A percentile compares a stretch with the other conserved stretches of the same genome.
phyloP scores from a whole-genome alignment of 2,888 invertebrate genomes.

The Cinara cedri region DNA sequence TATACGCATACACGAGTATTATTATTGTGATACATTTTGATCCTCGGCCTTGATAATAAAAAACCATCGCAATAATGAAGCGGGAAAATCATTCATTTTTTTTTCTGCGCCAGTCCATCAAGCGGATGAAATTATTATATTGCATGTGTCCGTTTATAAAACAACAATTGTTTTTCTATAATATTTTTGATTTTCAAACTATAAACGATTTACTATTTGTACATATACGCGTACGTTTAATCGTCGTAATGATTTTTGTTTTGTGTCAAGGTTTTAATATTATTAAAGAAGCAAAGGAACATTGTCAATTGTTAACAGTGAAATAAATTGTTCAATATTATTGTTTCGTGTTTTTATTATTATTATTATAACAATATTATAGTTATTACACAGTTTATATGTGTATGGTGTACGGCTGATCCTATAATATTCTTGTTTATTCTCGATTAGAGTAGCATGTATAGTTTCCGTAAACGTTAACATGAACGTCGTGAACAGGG shows the following conservation, averaged over 20 bases:
- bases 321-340: slow-evolving; percentile 14
- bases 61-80: slow-evolving; percentile 24
- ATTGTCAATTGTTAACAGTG: slow-evolving; percentile 24
- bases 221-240: background rate
- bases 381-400: background rate
- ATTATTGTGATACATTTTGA: slow-evolving; percentile 25
- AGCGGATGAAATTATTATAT: background rate
- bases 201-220: slow-evolving; percentile 17
- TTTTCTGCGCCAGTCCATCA: background rate
- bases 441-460: background rate
- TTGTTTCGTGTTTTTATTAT: slow-evolving; percentile 27
- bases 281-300: background rate
- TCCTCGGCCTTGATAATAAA: slow-evolving; percentile 20
- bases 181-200: slow-evolving; percentile 23
- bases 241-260: slow-evolving; percentile 15
- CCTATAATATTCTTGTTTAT: background rate
- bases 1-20: background rate
- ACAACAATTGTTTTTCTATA: slow-evolving; percentile 33
- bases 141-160: slow-evolving; percentile 5
- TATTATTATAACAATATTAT: background rate
- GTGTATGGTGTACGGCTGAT: background rate
- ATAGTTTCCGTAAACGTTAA: background rate
- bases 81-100: slow-evolving; percentile 23
- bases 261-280: slow-evolving; percentile 45
- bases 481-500: background rate